Base-by-base conservation (phyloP, 2,113 vertebrate species). In the Phodopus roborovskii region DNA sequence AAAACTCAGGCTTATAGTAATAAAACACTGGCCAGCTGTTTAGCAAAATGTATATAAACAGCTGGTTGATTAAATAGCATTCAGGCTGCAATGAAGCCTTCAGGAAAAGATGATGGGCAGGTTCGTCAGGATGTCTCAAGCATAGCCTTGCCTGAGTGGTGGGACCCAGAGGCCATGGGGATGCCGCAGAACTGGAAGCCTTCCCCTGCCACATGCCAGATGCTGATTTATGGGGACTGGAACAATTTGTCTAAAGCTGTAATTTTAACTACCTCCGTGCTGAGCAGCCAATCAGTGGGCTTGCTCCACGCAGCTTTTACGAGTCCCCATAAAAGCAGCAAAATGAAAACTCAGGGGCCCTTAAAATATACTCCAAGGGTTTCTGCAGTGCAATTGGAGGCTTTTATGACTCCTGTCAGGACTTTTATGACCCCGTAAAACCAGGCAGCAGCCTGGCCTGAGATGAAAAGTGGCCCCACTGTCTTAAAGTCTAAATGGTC, bases 321-420 rank as follows among this genome's bases (percentile, higher is more conserved):
- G 98, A 98, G 98, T 98, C 98, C 98, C 98, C 98, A 98, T 99
- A 99, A 99, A 99, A 99, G 98, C 98, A 98, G 98, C 98, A 99
- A 99, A 99, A 99, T 99, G 98, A 99, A 99, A 99, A 99, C 99
- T 99, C 99, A 98, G 98, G 98, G 98, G 98, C 98, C 98, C 98
- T 99, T 99, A 99, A 99, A 99, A 99, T 99, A 99, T 98, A 99
- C 98, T 99, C 98, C 98, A 97, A 75, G 98, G 98, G 98, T 98
- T 99, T 98, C 98, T 98, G 98, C 98, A 97, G 98, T 98, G 98
- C 98, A 98, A 98, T 98, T 98, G 98, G 98, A 98, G 98, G 98
- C 98, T 98, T 99, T 99, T 99, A 99, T 98, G 98, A 98, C 98
- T 98, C 98, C 98, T 99, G 98, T 98, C 98, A 98, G 98, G 98